A percentile compares a stretch with the other conserved stretches of the same genome.
Conservation (phyloP, 2,797 vertebrate genomes). For the Gymnothorax reevesii region DNA sequence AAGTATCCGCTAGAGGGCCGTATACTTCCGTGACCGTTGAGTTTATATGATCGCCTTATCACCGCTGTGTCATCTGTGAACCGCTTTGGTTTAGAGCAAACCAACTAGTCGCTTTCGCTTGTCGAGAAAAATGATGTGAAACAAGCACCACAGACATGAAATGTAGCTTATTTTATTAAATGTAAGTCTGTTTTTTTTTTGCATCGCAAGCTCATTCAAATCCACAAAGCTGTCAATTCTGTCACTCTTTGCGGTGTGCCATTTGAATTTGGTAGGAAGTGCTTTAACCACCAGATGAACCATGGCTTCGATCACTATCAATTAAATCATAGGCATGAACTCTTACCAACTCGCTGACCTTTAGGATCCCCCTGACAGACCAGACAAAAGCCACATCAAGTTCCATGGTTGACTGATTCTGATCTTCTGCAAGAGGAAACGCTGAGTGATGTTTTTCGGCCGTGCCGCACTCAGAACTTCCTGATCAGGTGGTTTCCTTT, state of each 20-base stretch:
- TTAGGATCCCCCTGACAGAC: constrained; percentile 64
- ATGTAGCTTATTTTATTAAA: not conserved
- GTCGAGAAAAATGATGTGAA: not conserved
- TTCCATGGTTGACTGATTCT: constrained; percentile 38
- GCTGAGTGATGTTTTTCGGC: not conserved
- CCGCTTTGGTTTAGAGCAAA: not conserved
- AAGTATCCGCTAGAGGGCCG: constrained; percentile 14
- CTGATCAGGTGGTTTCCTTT: constrained; percentile 32
- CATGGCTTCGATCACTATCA: not conserved
- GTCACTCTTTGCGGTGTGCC: not conserved
- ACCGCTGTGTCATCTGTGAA: not conserved
- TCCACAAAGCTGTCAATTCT: not conserved
- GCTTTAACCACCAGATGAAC: not conserved
- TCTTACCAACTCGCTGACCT: constrained; percentile 68
- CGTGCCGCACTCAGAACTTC: not conserved
- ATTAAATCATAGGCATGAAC: not conserved
- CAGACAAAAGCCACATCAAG: constrained; percentile 60
- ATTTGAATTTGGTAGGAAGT: not conserved
- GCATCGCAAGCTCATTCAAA: not conserved
- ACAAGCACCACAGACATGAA: not conserved
- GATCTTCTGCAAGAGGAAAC: not conserved
- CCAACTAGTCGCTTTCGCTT: not conserved
- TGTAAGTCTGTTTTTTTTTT: not conserved
- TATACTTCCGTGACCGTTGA: not conserved
- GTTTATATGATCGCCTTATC: too few relatives aligned